Evolutionary conservation across 2,888 invertebrate genomes (phyloP), one percentile per base, ranked within the genome.

Genomic region (Barypeithes pellucidus): DNA sequence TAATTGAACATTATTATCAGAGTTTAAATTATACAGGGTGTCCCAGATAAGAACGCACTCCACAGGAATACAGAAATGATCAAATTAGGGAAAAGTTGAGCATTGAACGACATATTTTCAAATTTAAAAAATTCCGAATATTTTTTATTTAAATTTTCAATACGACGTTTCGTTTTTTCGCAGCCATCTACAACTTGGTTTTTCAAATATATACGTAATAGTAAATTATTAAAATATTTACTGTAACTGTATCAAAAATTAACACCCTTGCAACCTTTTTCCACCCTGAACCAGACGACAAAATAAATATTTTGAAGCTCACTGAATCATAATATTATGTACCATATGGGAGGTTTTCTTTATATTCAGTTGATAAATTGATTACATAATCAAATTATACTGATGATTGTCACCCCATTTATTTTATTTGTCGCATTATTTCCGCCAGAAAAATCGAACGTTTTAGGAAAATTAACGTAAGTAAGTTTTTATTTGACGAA

Each of bases 341-440:
- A 20, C 39, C 69, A 69, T 69, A 69, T 63, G 69, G 57, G 47
- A 12, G 29, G 12, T 45, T 39, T 45, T 59, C 16, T 69, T 24
- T 63, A 50, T 69, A 54, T 61, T 60, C 62, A 69, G 54, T 62
- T 69, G 69, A 69, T 62, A 62, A 69, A 52, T 69, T 62, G 61
- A 69, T 69, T 62, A 69, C 63, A 63, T 63, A 69, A 69, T 69
- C 69, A 63, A 9, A 69, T 69, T 63, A 69, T 20, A 29, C 54
- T 39, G 50, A 47, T 68, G 60, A 61, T 68, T 61, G 60, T 24
- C 36, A 36, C 16, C 16, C 36, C 20, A 63, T 63, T 63, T 63
- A 63, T 63, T 50, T 36, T 36, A 63, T 33, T 47, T 33, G 36
- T 50, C 63, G 20, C 63, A 50, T 45, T 61, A 45, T 45, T 61